A percentile compares a stretch with the other conserved stretches of the same genome.
phyloP scores from a whole-genome alignment of 2,113 vertebrate genomes.

The Phaethornis superciliosus region DNA sequence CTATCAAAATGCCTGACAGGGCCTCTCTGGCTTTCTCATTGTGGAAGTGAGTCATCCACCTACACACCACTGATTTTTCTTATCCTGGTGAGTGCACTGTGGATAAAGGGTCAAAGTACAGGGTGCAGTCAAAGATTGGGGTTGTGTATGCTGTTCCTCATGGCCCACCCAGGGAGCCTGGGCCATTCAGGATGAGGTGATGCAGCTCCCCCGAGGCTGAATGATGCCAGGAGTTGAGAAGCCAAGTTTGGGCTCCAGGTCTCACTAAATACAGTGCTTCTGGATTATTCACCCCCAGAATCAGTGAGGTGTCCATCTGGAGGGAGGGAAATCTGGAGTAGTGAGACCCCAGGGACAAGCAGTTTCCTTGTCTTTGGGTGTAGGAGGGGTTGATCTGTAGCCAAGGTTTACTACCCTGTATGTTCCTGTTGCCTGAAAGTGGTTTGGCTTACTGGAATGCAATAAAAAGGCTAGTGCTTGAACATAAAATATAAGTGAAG shows the following conservation, averaged over 20 bases:
- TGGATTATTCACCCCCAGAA: background rate
- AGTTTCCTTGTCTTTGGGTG: background rate
- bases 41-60: background rate
- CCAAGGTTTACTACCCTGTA: background rate
- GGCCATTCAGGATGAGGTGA: background rate
- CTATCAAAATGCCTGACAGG: background rate
- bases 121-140: background rate
- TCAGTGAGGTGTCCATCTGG: background rate
- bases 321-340: background rate
- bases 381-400: background rate
- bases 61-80: background rate
- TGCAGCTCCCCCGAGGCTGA: background rate
- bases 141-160: background rate
- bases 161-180: background rate
- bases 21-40: background rate
- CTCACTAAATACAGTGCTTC: background rate
- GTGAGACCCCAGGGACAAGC: background rate
- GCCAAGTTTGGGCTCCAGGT: background rate
- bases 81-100: background rate
- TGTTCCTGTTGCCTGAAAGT: background rate
- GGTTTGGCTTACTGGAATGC: background rate
- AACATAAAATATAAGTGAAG: background rate
- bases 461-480: background rate
- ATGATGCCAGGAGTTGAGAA: background rate
- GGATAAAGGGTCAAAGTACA: background rate